Evolutionary conservation across 2,797 vertebrate genomes (phyloP).

Genomic region (Sus cebifrons): DNA sequence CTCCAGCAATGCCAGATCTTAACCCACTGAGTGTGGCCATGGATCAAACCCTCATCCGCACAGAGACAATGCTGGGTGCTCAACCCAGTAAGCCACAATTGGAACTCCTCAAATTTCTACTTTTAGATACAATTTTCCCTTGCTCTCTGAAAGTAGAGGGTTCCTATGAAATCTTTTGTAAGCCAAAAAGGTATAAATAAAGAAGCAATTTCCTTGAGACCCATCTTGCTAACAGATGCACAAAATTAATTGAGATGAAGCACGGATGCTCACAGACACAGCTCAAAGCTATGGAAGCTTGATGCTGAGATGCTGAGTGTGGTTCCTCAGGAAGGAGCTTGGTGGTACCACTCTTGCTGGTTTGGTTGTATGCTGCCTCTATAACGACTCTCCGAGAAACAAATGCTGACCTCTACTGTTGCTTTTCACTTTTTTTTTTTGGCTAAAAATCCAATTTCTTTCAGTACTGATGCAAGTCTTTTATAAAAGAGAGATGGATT

Average conservation of each 20-base stretch:
- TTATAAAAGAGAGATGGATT: not conserved
- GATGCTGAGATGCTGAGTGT: not conserved
- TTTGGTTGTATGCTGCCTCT: not conserved
- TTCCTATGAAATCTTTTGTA: not conserved
- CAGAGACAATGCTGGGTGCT: too few species aligned
- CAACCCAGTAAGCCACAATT: too few species aligned
- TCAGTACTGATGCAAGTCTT: not conserved
- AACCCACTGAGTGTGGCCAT: too few species aligned
- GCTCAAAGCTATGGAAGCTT: not conserved
- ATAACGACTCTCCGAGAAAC: not conserved
- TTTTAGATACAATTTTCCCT: not conserved
- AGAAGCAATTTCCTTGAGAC: not conserved
- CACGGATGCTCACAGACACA: not conserved
- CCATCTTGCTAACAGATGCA: not conserved
- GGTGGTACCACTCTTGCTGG: not conserved
- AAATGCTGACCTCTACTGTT: not conserved
- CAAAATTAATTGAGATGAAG: not conserved
- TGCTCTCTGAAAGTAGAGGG: not conserved
- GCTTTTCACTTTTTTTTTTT: not conserved
- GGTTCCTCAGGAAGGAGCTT: not conserved
- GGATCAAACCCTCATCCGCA: too few species aligned
- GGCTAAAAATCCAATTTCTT: not conserved
- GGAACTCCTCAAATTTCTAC: not conserved
- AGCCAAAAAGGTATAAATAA: not conserved
- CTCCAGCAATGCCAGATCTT: too few species aligned